Base-by-base conservation (phyloP, 2,113 vertebrate genomes). In the Neolamprologus ventralis region DNA sequence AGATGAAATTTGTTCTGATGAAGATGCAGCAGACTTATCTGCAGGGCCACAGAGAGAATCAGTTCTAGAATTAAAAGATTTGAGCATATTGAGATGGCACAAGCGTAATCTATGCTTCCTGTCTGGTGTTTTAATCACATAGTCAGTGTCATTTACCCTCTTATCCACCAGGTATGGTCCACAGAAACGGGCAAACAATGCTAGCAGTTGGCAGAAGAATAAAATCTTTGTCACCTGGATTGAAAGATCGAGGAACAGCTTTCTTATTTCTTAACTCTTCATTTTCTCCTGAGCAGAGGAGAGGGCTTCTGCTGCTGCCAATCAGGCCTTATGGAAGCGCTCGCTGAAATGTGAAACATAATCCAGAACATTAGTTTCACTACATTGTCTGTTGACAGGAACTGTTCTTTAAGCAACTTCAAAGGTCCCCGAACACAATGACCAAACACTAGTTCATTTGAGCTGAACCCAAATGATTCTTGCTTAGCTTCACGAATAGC, bases 31-130 rank as follows among this genome's bases (percentile, higher is more conserved):
- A 54, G 51, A 54, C 51, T 54, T 54, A 21, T 54, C n/a, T 21
- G 51, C 51, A 21, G 0, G n/a, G 1, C 51, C 51, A 54, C 51
- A 4, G 51, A 54, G 51, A 54, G 51, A 54, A 4, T 21, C n/a
- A 21, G 51, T 6, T 54, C 51, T 21, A 54, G 51, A 54, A 54
- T 54, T 6, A 54, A 54, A 54, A 54, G 51, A 54, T 21, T 54
- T 54, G 1, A 54, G 9, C 51, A 54, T 54, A 11, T 21, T 54
- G 51, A 54, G 9, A 54, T 54, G 51, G 51, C 51, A 54, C 51
- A 54, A 54, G 51, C 1, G 1, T 21, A 6, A 11, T 54, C 5
- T 11, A 54, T 6, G 3, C 51, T 54, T 54, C 51, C 51, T 54
- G n/a, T 54, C 51, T 54, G 51, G n/a, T 54, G n/a, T 54, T 54